Evolutionary conservation across 2,888 invertebrate species (phyloP), one percentile per base, ranked within the genome.

Genomic region (Nymphalis c-album): DNA sequence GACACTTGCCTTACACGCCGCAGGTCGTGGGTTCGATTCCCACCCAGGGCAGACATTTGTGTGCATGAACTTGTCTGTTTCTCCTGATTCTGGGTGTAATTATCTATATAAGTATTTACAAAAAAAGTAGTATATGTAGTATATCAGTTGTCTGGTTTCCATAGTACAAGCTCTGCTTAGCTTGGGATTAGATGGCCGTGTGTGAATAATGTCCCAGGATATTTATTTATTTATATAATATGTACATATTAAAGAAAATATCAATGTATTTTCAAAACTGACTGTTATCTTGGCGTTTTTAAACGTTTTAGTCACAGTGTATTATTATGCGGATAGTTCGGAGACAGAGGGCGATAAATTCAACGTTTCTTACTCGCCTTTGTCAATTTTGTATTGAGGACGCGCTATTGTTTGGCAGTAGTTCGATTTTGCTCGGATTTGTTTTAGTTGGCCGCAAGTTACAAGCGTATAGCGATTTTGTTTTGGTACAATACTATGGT

Each of bases 401-500:
- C 86, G 85, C 76, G 70, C 88, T 79, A 90, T 91, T 91, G 91
- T 91, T 84, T 80, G 77, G 76, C 80, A 80, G 80, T 83, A 86
- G 83, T 90, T 91, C 88, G 90, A 91, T 91, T 91, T 88, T 91
- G 88, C 86, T 90, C 87, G 89, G 85, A 86, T 90, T 89, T 85
- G 84, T 86, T 80, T 70, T 66, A 63, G 67, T 64, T 51, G 68
- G 80, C 80, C 71, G 0, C 58, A 75, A 74, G 72, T 67, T 47
- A 77, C 1, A 64, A 73, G 78, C 68, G 50, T 45, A 1, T 46
- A 61, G 68, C 70, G 70, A 3, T 13, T 22, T 16, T 16, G 5
- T 13, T 16, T 31, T 5, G 13, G 2, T 50, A 20, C 50, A 10
- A 18, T 50, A 50, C 8, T 40, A 18, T 20, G 20, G 10, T 8